Base-by-base conservation (phyloP, 2,888 invertebrate species). In the Himalopsyche tibetana region DNA sequence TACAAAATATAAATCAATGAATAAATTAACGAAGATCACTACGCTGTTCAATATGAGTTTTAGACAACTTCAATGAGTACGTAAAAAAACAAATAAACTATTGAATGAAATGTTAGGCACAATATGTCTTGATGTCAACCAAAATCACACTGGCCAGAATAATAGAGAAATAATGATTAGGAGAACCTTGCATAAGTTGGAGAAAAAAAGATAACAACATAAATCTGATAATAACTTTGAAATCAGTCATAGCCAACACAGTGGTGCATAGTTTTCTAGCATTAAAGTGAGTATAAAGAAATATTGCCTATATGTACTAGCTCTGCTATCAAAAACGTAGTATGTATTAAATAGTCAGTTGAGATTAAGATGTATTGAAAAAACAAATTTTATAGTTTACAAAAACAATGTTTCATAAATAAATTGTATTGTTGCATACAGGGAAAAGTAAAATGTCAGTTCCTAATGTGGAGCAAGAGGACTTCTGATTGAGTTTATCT, bases 121-220 rank as follows among this genome's bases (percentile, higher is more conserved):
- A 74, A 74, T 74, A 74, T 38, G 74, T 74, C 74, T 74, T 12
- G 28, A 36, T 74, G 74, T 74, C 0, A 74, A 74, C 74, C 36
- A 36, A 74, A 74, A 28, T 38, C 28, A 28, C 15, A 74, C 74
- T 74, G 74, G 74, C 74, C 74, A 74, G 74, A 74, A 74, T 74
- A 36, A 74, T 74, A 74, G 74, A 74, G 74, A 74, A 74, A 36
- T 74, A 74, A 74, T 74, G 74, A 38, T 74, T 74, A 36, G 36
- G 69, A 69, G 74, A 38, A 74, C 74, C 74, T 74, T 74, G 74
- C 36, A 74, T 74, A 74, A 74, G 74, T 74, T 38, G 36, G 74
- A 74, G 36, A 74, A 74, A 74, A 51, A 51, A 74, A 74, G 19
- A 36, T 63, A 19, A 63, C n/a, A 63, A 19, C 74, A 74, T 74